These are phyloP conservation scores for Heliothis subflexa DNA, from an alignment of 1,140 invertebrate species.

Conservation along the genomic window DNA sequence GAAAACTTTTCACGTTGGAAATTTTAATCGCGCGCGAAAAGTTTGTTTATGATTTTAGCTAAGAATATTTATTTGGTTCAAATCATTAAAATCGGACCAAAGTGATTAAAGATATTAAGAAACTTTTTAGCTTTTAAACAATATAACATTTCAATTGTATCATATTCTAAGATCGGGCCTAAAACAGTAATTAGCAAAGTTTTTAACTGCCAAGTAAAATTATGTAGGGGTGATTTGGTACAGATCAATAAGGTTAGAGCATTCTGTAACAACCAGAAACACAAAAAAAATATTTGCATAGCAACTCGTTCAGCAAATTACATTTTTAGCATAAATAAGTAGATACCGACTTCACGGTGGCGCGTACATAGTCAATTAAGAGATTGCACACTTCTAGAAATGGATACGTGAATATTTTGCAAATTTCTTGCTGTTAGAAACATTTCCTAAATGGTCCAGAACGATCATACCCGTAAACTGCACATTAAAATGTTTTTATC, in stretches of 20 bases:
- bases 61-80: background rate
- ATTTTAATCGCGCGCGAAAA: background rate
- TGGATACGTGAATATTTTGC: constrained; percentile 8
- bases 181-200: background rate
- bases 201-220: background rate
- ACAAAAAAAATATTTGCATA: too few species aligned
- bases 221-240: too few species aligned
- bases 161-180: background rate
- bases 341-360: background rate
- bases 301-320: background rate
- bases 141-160: constrained; percentile 19
- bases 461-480: constrained; percentile 16
- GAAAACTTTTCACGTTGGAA: background rate
- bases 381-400: background rate
- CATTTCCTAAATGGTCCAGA: constrained; percentile 33
- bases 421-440: constrained; percentile 6
- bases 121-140: constrained; percentile 1
- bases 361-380: constrained; percentile 7
- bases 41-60: background rate
- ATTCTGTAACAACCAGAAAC: too few species aligned
- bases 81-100: background rate
- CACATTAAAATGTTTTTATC: constrained; percentile 41
- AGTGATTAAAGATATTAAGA: background rate
- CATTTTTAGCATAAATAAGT: background rate
- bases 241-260: too few species aligned